Conservation (phyloP, 2,797 vertebrate species). For the Ciconia nigra region DNA sequence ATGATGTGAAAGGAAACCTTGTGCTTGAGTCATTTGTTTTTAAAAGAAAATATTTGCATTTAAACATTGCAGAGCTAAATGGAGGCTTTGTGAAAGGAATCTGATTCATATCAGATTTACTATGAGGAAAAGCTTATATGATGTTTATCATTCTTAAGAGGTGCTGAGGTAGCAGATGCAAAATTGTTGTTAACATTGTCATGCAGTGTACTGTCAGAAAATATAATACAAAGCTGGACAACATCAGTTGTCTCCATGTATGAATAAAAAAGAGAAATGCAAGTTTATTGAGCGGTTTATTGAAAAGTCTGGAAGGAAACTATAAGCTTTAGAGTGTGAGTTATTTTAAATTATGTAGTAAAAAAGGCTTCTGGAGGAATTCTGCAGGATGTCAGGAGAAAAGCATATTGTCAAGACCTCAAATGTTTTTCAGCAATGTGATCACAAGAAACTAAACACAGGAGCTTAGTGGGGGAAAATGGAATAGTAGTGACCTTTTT, state of each 20-base stretch:
- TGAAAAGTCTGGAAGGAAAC: background rate
- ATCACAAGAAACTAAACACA: background rate
- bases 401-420: background rate
- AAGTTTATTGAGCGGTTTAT: background rate
- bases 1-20: background rate
- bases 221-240: background rate
- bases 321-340: background rate
- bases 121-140: background rate
- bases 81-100: background rate
- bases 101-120: background rate
- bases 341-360: background rate
- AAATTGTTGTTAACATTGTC: background rate
- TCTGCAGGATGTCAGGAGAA: background rate
- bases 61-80: background rate
- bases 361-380: conserved; percentile 1
- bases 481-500: background rate
- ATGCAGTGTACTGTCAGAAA: background rate
- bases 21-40: background rate
- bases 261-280: background rate
- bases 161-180: background rate
- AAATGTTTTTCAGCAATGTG: background rate
- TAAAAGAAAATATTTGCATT: background rate
- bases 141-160: background rate
- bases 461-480: background rate
- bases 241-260: background rate